Evolutionary conservation across 2,888 invertebrate genomes (phyloP), one percentile per base, ranked within the genome.

Genomic region (Cylloceria caligata): DNA sequence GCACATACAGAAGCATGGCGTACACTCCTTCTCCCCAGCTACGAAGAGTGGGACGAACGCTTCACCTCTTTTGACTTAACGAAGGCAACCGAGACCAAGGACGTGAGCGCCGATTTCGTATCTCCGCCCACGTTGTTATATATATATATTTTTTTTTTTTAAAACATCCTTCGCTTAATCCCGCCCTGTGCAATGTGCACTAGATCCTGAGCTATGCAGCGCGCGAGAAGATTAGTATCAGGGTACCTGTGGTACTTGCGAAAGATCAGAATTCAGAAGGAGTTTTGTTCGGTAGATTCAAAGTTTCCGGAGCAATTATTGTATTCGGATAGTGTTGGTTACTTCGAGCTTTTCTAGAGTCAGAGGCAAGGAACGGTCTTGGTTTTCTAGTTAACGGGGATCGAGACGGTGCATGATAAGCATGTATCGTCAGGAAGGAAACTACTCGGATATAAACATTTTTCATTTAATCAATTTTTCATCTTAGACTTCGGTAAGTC

Each of bases 1-100:
- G 86, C 84, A 72, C 85, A 73, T 80, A 78, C 83, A 64, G 76
- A 76, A 34, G 62, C 69, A 65, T 65, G 69, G 69, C 45, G 72
- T 55, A 79, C 6, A 1, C 7, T 62, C 77, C 74, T 68, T 39
- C 65, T 52, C 76, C n/a, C 47, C 60, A 71, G 68, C 49, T 69
- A 30, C 67, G 62, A 62, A 74, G 55, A 42, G 67, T 67, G 62
- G 30, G 57, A 72, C 75, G 73, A 84, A 80, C 75, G 65, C 75
- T 73, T 76, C 76, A 74, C 78, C 77, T 76, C 55, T 80, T 67
- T 49, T 30, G 68, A 82, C 79, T 84, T 74, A 83, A 72, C 79
- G 74, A 39, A 75, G 60, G 47, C 67, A 69, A 42, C 27, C 9
- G 52, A 45, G 60, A 36, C 55, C 39, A 49, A 64, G 36, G 57